A percentile compares a stretch with the other conserved stretches of the same genome.
phyloP scores from a whole-genome alignment of 2,797 vertebrate species.

The Thripadectes ignobilis region DNA sequence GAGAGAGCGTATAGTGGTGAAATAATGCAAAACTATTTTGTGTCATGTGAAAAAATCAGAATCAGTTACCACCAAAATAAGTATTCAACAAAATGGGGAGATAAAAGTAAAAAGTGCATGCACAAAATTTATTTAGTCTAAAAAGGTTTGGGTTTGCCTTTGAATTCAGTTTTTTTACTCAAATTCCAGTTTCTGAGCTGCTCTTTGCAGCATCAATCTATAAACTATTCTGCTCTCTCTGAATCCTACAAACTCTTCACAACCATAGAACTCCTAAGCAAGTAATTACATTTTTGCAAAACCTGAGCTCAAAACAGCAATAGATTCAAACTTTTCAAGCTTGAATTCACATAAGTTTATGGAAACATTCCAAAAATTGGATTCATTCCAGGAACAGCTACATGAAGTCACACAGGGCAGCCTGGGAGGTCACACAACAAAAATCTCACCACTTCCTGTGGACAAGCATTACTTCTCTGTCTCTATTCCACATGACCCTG shows the following conservation, averaged over 20 bases:
- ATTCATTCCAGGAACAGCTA: neutral
- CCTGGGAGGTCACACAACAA: neutral
- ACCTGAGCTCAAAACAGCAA: neutral
- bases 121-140: neutral
- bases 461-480: neutral
- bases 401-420: neutral
- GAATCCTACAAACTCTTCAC: neutral
- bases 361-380: neutral
- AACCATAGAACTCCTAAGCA: neutral
- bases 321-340: neutral
- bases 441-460: neutral
- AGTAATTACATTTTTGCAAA: neutral
- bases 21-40: neutral
- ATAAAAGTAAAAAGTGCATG: neutral
- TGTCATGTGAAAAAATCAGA: accelerated
- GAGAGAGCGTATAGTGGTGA: accelerated
- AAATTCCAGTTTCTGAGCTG: neutral
- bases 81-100: no score
- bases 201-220: neutral
- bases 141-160: neutral
- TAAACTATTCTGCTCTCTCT: neutral
- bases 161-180: neutral
- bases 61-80: neutral
- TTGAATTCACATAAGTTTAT: neutral
- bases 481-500: neutral